These are phyloP conservation scores for Podarcis muralis DNA, from an alignment of 2,113 vertebrate species.

Conservation along the genomic window DNA sequence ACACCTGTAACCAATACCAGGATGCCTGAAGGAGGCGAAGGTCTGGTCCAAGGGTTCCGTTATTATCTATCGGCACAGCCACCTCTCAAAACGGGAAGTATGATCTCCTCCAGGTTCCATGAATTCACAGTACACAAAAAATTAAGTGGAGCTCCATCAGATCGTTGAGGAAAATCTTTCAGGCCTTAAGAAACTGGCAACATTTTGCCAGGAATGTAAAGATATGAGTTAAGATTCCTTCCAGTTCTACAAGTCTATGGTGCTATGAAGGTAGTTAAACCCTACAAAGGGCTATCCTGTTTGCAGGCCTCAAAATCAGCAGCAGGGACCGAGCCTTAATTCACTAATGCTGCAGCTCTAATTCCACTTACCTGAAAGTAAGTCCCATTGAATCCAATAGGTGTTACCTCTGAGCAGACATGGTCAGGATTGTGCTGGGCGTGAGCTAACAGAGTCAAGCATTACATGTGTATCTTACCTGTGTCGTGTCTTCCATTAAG, in stretches of 20 bases:
- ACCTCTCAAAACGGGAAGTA: not conserved
- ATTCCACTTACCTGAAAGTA: too few species aligned
- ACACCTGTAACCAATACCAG: not conserved
- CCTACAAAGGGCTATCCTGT: not conserved
- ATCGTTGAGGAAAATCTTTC: not conserved
- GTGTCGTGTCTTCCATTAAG: slow-evolving; percentile 93
- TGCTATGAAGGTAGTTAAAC: not conserved
- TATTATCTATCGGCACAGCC: too few species aligned
- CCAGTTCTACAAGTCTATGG: too few species aligned
- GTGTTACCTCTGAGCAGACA: too few species aligned
- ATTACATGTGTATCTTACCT: slow-evolving; percentile 74
- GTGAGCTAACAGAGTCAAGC: not conserved
- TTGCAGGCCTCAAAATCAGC: not conserved
- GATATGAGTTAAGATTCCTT: not conserved
- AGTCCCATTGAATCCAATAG: too few species aligned
- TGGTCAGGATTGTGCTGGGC: too few species aligned
- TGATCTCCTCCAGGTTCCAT: not conserved
- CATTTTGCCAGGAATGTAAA: not conserved
- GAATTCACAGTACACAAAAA: not conserved
- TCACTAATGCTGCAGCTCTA: too few species aligned
- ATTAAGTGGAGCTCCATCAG: not conserved
- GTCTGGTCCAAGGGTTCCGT: not conserved
- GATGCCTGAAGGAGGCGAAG: not conserved
- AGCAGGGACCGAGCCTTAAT: not conserved
- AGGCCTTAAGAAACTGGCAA: not conserved